Evolutionary conservation across 2,888 invertebrate species (phyloP).

Genomic region (Leptinotarsa juncta): DNA sequence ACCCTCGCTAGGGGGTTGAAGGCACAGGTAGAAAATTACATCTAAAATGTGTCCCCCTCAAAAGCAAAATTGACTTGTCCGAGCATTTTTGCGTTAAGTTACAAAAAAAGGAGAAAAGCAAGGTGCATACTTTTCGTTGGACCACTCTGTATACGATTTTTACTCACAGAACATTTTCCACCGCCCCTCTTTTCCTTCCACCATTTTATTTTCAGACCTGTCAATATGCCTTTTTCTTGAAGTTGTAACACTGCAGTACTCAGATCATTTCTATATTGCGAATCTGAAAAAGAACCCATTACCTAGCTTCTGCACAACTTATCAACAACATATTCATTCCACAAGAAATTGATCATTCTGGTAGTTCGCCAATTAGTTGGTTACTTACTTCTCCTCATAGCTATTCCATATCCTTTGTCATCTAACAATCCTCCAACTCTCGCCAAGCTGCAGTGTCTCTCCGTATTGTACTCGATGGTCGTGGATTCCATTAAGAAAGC

Average conservation of each 20-base stretch:
- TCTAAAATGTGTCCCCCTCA: no score
- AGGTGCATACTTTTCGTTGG: no score
- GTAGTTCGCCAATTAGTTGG: no score
- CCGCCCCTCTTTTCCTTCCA: constrained; percentile 88
- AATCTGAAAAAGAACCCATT: constrained; percentile 66
- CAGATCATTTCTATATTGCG: constrained; percentile 79
- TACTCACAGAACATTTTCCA: constrained; percentile 75
- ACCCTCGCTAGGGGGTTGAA: no score
- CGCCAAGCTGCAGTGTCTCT: constrained; percentile 81
- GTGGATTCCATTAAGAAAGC: constrained; percentile 93
- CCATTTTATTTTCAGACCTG: constrained; percentile 86
- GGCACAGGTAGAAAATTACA: no score
- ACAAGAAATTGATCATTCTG: no score
- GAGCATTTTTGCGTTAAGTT: no score
- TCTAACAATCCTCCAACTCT: constrained; percentile 81
- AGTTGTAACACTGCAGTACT: constrained; percentile 85
- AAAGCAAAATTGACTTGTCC: no score
- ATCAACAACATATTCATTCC: no score
- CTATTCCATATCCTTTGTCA: constrained; percentile 89
- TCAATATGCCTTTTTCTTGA: constrained; percentile 85
- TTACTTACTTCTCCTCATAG: constrained; percentile 72
- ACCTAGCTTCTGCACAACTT: no score
- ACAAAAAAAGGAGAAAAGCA: no score
- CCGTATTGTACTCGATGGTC: constrained; percentile 86
- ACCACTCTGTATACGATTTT: no score